These are phyloP conservation scores for Xyrauchen texanus DNA, from an alignment of 2,113 vertebrate species.

Conservation along the genomic window DNA sequence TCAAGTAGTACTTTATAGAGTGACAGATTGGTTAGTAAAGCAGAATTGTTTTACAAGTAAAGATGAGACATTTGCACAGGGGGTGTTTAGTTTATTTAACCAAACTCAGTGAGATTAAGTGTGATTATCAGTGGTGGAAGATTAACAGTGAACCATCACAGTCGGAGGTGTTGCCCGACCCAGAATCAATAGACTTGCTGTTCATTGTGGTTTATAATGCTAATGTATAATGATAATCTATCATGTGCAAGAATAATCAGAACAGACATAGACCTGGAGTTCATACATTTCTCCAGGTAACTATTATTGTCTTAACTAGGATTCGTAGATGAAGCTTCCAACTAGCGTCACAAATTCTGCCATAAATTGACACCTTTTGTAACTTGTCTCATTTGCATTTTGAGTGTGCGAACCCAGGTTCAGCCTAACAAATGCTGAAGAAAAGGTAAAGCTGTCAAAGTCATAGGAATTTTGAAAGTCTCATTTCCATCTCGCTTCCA, in stretches of 20 bases:
- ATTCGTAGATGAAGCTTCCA: too few species aligned
- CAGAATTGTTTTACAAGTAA: too few species aligned
- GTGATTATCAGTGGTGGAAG: not conserved
- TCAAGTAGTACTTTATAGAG: too few species aligned
- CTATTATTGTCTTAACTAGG: too few species aligned
- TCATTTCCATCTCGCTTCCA: too few species aligned
- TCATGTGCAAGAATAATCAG: not conserved
- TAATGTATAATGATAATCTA: not conserved
- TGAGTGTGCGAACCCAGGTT: not conserved
- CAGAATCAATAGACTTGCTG: not conserved
- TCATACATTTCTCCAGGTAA: too few species aligned
- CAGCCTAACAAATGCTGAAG: not conserved
- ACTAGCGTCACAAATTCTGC: too few species aligned
- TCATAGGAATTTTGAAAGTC: too few species aligned
- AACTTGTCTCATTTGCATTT: not conserved
- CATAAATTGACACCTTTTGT: too few species aligned
- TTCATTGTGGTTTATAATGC: not conserved
- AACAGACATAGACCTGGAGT: too few species aligned
- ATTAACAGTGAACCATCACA: not conserved
- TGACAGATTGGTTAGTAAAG: not conserved
- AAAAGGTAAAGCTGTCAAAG: too few species aligned
- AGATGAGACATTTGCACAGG: not conserved
- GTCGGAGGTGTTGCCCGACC: not conserved
- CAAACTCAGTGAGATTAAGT: not conserved
- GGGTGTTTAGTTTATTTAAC: constrained; percentile 22